Percentiles rank a stretch among this genome's conserved stretches.
phyloP scores from a whole-genome alignment of 2,113 vertebrate species.

The Alligator mississippiensis region DNA sequence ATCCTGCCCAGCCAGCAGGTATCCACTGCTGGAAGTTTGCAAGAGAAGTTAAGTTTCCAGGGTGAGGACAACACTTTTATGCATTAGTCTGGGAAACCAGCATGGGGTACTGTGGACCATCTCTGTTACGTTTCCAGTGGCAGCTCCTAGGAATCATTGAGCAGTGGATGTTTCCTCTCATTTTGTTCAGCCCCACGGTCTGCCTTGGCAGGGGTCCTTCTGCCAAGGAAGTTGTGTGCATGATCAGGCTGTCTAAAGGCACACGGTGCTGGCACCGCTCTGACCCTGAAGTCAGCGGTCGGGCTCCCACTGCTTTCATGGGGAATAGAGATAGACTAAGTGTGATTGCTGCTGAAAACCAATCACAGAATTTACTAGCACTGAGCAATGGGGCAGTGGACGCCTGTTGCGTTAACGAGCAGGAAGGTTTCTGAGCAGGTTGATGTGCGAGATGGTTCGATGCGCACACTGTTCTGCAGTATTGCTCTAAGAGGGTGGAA shows the following conservation, averaged over 20 bases:
- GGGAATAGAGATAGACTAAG: not conserved
- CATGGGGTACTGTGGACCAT: not conserved
- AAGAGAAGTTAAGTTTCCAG: not conserved
- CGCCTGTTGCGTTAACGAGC: not conserved
- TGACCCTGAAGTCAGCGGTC: not conserved
- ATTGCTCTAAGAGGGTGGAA: not conserved
- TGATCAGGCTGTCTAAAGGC: not conserved
- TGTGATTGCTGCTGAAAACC: not conserved
- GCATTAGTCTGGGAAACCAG: not conserved
- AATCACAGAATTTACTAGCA: not conserved
- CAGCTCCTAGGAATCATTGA: not conserved
- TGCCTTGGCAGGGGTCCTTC: not conserved
- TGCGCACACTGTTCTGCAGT: not conserved
- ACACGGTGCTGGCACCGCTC: not conserved
- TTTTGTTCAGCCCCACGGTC: not conserved
- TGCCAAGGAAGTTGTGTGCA: too few species aligned
- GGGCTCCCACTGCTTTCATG: not conserved
- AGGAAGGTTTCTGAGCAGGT: not conserved
- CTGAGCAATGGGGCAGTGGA: not conserved
- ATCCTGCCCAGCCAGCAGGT: not conserved
- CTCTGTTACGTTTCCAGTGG: not conserved
- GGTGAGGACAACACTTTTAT: not conserved
- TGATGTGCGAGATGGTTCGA: not conserved
- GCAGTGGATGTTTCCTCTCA: not conserved
- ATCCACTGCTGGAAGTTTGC: too few species aligned